phyloP scores from a whole-genome alignment of 2,888 invertebrate species.

The Lottia gigantea region DNA sequence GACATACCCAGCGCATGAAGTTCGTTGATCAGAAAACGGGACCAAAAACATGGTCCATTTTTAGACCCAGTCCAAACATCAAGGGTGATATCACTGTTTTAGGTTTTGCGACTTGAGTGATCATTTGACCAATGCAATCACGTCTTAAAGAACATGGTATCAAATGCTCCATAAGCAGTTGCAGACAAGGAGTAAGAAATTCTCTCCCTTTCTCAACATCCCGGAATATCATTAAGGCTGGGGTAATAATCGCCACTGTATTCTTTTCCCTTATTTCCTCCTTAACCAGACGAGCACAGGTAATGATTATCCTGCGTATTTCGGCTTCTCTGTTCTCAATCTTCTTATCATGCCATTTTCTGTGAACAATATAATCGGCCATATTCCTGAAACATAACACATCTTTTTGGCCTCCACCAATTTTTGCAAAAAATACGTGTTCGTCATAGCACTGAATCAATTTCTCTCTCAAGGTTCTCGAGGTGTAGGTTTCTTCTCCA shows the following conservation, averaged over 20 bases:
- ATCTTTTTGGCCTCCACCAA: neutral
- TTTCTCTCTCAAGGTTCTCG: no score
- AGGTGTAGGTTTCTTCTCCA: neutral
- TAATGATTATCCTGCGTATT: neutral
- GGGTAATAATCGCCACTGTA: neutral
- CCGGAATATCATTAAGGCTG: neutral
- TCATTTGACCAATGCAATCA: neutral
- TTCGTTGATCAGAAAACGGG: neutral
- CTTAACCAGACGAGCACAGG: neutral
- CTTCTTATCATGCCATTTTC: neutral
- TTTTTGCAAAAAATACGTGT: neutral
- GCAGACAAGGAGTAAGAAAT: neutral
- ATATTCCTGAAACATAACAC: neutral
- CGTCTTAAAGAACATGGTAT: neutral
- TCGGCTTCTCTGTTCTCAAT: neutral
- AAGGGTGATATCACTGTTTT: neutral
- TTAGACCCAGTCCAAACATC: neutral
- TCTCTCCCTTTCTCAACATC: neutral
- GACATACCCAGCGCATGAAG: neutral
- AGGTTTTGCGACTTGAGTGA: neutral
- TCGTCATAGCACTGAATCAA: neutral
- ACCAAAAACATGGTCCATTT: conserved; percentile 4
- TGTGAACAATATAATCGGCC: neutral
- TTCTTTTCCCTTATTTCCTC: neutral
- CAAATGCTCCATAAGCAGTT: neutral